A percentile compares a stretch with the other conserved stretches of the same genome.
These are phyloP conservation scores for Enteromius treurensis DNA, from an alignment of 2,797 vertebrate species.

Conservation along the genomic window DNA sequence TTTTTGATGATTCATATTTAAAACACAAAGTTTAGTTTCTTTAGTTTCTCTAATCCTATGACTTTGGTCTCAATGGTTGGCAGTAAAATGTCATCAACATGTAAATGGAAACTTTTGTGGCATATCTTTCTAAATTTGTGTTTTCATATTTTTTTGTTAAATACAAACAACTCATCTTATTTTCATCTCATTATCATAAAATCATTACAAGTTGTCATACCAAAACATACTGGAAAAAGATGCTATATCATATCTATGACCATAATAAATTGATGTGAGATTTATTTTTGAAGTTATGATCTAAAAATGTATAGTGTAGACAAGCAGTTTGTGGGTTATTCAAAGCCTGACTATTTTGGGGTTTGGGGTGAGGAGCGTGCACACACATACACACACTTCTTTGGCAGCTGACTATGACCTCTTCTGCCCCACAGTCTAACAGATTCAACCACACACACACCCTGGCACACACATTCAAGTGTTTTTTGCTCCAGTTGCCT, in stretches of 20 bases:
- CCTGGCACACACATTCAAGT: conserved; percentile 37
- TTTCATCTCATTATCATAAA: background rate
- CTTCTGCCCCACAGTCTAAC: conserved; percentile 31
- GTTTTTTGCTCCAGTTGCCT: conserved; percentile 37
- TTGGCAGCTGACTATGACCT: conserved; percentile 46
- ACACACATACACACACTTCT: conserved; percentile 29
- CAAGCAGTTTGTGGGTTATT: conserved; percentile 43
- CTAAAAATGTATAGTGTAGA: background rate
- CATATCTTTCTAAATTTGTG: background rate
- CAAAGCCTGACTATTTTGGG: conserved; percentile 58
- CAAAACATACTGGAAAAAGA: background rate
- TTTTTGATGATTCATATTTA: background rate
- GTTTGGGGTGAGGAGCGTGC: conserved; percentile 65
- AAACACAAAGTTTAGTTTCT: background rate
- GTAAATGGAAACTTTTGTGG: background rate
- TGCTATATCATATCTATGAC: background rate
- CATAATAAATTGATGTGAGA: background rate
- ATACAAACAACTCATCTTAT: background rate
- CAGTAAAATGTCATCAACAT: conserved; percentile 16
- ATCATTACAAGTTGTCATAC: background rate
- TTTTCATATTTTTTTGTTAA: background rate
- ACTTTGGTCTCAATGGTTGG: background rate
- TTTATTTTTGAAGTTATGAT: conserved; percentile 5
- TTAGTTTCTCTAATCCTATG: background rate
- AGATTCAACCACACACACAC: conserved; percentile 43